Conservation (phyloP, 2,113 vertebrate species). For the Eretmochelys imbricata region DNA sequence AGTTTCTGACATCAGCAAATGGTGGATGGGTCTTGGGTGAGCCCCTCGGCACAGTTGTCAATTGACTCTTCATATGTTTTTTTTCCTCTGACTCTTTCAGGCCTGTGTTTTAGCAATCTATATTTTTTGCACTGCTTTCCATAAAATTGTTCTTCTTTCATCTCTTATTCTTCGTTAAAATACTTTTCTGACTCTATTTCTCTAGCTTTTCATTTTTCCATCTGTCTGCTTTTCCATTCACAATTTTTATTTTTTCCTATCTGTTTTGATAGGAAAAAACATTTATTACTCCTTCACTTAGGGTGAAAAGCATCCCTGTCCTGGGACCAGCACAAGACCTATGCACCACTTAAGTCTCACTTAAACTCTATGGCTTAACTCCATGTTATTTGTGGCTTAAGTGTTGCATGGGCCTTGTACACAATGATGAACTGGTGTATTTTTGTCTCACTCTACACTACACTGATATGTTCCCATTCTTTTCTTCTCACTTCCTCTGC, state of each 20-base stretch:
- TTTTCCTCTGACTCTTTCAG: background rate
- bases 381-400: background rate
- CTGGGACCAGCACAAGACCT: background rate
- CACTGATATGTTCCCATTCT: background rate
- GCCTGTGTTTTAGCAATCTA: background rate
- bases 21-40: background rate
- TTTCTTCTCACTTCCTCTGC: background rate
- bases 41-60: background rate
- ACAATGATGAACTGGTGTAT: background rate
- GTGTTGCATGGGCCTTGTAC: background rate
- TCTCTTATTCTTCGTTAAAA: background rate
- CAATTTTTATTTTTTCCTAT: background rate
- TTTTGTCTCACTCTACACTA: background rate
- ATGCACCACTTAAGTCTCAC: background rate
- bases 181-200: background rate
- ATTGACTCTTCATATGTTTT: background rate
- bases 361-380: background rate
- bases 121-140: background rate
- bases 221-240: background rate
- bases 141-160: fast-evolving
- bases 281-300: background rate
- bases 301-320: background rate
- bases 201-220: fast-evolving
- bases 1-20: background rate
- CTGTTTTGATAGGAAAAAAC: background rate